Base-by-base conservation (phyloP, 2,888 invertebrate species). In the Bembecia ichneumoniformis region DNA sequence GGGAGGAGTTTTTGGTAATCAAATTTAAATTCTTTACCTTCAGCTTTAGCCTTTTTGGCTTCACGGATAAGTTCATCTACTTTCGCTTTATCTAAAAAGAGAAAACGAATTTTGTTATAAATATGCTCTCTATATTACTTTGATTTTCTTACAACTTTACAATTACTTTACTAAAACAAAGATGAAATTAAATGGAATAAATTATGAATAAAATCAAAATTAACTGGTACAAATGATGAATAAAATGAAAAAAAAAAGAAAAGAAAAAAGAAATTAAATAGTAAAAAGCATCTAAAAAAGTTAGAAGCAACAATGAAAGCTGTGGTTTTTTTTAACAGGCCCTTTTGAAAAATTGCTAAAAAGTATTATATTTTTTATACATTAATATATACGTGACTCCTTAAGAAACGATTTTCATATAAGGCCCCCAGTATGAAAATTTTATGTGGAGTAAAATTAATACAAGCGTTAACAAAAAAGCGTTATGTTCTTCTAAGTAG, bases 11-110 rank as follows among this genome's bases (percentile, higher is more conserved):
- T 87, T 35, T 79, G 74, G 55, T 86, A 84, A 49, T 83, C 77
- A 50, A 87, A 87, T 67, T 87, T 87, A 50, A 79, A 87, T 49
- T 75, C 64, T 58, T 60, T 82, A 1, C 87, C 87, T 54, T 82
- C 84, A 1, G 76, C 74, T 58, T 62, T 77, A 0, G 83, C 81
- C 57, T 78, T 79, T 58, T 84, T 86, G 1, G 84, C 87, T 56
- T 84, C 83, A 17, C 74, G 68, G 13, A 87, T 83, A 2, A 87
- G 65, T 62, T 83, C 80, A 47, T 86, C 87, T 1, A 87, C 70
- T 68, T 83, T 81, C 1, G 75, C 65, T 15, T 77, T 69, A 55
- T 82, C 87, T 86, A 67, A 51, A 69, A 77, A 14, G 7, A 14
- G 3, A 40, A 14, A 40, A 13, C 11, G 7, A 28, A 44, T 44